Conservation (phyloP, 2,113 vertebrate genomes). For the Sylvietta virens region DNA sequence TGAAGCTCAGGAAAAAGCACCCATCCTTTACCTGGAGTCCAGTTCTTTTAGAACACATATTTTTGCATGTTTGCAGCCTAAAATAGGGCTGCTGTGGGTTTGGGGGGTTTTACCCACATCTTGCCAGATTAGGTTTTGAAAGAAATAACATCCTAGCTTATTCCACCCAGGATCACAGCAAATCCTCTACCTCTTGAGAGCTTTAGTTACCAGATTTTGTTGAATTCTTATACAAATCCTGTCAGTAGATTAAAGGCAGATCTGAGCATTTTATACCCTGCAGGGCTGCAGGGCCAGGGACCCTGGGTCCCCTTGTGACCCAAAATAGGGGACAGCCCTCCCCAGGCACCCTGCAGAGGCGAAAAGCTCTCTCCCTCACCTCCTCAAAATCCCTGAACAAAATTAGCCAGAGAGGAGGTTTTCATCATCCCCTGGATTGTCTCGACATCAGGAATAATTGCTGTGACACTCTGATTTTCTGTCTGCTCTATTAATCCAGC, state of each 20-base stretch:
- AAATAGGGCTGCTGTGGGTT: not conserved
- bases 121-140: not conserved
- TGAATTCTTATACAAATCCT: slow-evolving; percentile 18
- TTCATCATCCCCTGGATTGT: not conserved
- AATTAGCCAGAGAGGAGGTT: not conserved
- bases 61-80: not conserved
- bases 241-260: not conserved
- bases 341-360: not conserved
- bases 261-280: not conserved
- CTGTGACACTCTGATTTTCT: not conserved
- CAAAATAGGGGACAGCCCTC: not conserved
- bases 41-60: not conserved
- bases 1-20: not conserved
- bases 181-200: slow-evolving; percentile 10
- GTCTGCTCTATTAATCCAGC: not conserved
- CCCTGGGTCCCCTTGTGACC: not conserved
- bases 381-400: not conserved
- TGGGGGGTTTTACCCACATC: not conserved
- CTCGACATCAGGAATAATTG: not conserved
- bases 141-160: not conserved
- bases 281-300: not conserved
- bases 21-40: not conserved
- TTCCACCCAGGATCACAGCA: not conserved
- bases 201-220: not conserved
- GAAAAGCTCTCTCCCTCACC: not conserved